Conservation (phyloP, 1,140 invertebrate species). For the Tyrophagus putrescentiae region DNA sequence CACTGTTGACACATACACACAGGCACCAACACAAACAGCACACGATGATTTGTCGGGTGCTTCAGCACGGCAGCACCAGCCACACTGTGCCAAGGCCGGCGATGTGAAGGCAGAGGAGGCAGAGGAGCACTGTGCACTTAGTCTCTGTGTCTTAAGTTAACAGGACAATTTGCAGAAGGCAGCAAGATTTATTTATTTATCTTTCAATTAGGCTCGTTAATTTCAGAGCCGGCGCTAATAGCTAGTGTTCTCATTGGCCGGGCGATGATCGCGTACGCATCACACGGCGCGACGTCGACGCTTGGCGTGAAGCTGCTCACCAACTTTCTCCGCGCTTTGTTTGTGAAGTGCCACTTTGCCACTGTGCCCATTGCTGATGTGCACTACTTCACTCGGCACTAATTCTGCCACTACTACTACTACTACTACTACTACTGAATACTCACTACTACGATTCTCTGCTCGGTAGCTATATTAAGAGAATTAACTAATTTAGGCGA, state of each 20-base stretch:
- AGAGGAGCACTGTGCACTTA: neutral
- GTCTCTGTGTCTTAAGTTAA: neutral
- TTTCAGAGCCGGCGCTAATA: neutral
- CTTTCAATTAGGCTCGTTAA: conserved; percentile 16
- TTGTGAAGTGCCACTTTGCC: neutral
- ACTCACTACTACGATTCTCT: no score
- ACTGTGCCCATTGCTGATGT: no score
- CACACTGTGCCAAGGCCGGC: no score
- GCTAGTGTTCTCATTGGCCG: neutral
- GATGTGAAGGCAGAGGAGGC: no score
- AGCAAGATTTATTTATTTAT: conserved; percentile 12
- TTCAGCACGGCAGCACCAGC: no score
- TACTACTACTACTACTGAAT: no score
- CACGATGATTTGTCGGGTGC: no score
- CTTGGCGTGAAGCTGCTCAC: neutral
- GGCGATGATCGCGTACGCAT: neutral
- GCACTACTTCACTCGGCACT: no score
- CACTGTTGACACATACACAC: no score
- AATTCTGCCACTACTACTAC: no score
- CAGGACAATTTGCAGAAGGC: neutral
- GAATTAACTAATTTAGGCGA: neutral
- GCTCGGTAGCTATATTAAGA: neutral
- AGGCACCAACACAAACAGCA: no score
- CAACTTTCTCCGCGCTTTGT: neutral
- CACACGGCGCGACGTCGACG: neutral